Conservation (phyloP, 2,888 invertebrate genomes). For the Eupithecia subumbrata region DNA sequence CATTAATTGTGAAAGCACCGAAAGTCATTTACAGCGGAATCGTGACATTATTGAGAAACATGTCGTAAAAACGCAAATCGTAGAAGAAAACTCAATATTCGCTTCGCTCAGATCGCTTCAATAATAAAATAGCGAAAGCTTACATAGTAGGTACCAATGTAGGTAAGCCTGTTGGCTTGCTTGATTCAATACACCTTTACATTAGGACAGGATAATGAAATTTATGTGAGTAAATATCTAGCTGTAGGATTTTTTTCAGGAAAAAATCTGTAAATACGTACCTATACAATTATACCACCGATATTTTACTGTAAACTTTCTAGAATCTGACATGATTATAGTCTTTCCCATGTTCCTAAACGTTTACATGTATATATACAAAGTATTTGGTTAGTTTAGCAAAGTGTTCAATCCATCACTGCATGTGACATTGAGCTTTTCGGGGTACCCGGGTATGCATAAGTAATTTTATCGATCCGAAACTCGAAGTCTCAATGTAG, state of each 20-base stretch:
- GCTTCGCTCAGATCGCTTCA: constrained; percentile 32
- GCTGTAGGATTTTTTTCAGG: not conserved
- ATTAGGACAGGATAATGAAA: constrained; percentile 11
- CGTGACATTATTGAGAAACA: constrained; percentile 28
- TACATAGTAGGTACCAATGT: constrained; percentile 27
- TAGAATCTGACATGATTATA: not conserved
- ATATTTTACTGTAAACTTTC: not conserved
- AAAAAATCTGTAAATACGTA: too few relatives aligned
- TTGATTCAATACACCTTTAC: constrained; percentile 24
- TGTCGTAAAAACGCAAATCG: constrained; percentile 34
- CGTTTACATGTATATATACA: not conserved
- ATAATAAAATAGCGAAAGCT: constrained; percentile 38
- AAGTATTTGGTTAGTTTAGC: constrained; percentile 15
- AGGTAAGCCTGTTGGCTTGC: constrained; percentile 31
- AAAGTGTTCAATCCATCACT: constrained; percentile 54
- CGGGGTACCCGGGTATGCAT: constrained; percentile 58
- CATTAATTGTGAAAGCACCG: not conserved
- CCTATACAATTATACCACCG: too few relatives aligned
- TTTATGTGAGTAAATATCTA: not conserved
- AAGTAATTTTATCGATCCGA: constrained; percentile 71
- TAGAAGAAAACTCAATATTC: constrained; percentile 34
- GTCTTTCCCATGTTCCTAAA: not conserved
- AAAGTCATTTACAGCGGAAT: constrained; percentile 9
- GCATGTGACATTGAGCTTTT: constrained; percentile 56
- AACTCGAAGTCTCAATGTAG: constrained; percentile 42